Conservation (phyloP, 2,113 vertebrate species). For the Rhinogobius similis region DNA sequence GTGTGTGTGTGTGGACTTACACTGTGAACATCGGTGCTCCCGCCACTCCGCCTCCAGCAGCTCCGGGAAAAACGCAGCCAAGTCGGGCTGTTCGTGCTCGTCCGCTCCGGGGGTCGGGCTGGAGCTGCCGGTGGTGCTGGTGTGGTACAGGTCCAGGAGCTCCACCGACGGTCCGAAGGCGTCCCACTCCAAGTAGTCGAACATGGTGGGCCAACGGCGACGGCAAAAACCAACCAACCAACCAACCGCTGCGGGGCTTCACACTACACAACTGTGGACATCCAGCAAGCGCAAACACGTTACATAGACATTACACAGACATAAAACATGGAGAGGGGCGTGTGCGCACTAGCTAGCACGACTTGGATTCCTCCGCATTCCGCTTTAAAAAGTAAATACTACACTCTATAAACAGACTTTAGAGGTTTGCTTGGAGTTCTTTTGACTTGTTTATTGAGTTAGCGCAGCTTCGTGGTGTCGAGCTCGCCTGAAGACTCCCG, state of each 20-base stretch:
- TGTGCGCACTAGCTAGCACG: background rate
- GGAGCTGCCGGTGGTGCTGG: slow-evolving; percentile 82
- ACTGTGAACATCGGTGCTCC: slow-evolving; percentile 85
- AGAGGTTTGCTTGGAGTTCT: background rate
- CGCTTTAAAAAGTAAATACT: background rate
- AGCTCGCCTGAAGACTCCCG: slow-evolving; percentile 84
- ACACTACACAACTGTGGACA: slow-evolving; percentile 77
- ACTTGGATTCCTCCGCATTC: background rate
- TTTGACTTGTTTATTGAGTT: slow-evolving; percentile 72
- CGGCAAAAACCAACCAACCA: too few species aligned
- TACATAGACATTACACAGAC: slow-evolving; percentile 46
- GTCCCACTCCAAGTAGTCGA: slow-evolving; percentile 94
- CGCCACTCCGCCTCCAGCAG: slow-evolving; percentile 89
- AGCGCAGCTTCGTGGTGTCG: slow-evolving; percentile 82
- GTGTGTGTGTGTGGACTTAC: slow-evolving; percentile 77
- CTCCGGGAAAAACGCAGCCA: slow-evolving; percentile 90
- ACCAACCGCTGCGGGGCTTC: too few species aligned
- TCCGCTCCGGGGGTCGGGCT: slow-evolving; percentile 86
- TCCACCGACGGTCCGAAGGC: slow-evolving; percentile 85
- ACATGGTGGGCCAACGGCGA: slow-evolving; percentile 80
- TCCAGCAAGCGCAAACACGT: slow-evolving; percentile 80
- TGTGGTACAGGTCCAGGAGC: slow-evolving; percentile 87
- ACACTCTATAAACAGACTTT: background rate
- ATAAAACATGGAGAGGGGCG: slow-evolving; percentile 15
- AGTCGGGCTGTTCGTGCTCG: slow-evolving; percentile 87